A percentile compares a stretch with the other conserved stretches of the same genome.
Conservation (phyloP, 1,140 invertebrate genomes). For the Asobara japonica region DNA sequence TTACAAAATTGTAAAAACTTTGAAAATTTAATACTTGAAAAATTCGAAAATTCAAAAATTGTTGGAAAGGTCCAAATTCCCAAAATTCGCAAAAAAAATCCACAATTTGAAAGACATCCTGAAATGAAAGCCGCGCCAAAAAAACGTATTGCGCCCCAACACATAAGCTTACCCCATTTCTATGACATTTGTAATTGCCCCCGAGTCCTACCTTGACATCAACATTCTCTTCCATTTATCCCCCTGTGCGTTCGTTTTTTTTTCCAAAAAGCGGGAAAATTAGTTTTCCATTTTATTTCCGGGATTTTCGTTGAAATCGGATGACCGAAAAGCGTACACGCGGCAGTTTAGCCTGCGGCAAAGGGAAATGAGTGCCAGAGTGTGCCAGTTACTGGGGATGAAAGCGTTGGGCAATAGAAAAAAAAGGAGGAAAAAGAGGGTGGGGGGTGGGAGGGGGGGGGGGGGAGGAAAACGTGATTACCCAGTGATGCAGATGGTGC, state of each 20-base stretch:
- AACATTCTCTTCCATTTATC: not conserved
- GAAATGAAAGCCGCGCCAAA: no score
- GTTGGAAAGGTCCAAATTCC: no score
- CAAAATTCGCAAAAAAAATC: no score
- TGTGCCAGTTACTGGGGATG: conserved; percentile 13
- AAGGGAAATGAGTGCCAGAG: conserved; percentile 16
- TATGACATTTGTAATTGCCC: not conserved
- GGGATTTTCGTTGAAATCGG: conserved; percentile 12
- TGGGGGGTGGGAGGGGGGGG: no score
- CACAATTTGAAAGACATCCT: no score
- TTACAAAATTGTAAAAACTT: no score
- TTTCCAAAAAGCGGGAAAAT: not conserved
- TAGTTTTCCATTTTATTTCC: conserved; percentile 14
- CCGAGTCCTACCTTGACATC: not conserved
- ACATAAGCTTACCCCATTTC: not conserved
- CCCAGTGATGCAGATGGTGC: conserved; percentile 24
- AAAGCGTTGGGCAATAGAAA: conserved; percentile 8
- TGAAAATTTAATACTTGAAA: no score
- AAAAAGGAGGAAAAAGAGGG: not conserved
- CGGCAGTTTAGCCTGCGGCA: conserved; percentile 7
- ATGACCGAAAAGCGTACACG: conserved; percentile 18
- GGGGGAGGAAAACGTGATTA: not conserved
- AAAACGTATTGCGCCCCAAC: no score
- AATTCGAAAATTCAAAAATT: no score
- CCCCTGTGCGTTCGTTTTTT: not conserved